Evolutionary conservation across 35 echinoderm and acorn worm genomes (phyloP), one percentile per base, ranked within the genome.

Genomic region (Ophiothrix spiculata): DNA sequence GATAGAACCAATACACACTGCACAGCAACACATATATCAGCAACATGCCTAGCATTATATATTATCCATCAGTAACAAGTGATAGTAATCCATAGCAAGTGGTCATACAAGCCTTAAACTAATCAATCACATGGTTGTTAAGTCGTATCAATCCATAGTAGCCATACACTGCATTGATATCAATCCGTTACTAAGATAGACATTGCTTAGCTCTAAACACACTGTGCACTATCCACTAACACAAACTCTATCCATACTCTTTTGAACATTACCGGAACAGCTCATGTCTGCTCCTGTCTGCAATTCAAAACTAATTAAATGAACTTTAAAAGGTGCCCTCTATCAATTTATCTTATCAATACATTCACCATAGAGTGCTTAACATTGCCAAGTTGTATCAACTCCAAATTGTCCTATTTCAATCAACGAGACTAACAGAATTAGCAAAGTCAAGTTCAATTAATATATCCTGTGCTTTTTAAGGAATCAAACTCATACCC

Each of bases 1-100:
- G 60, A 69, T 69, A 69, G 60, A 69, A 69, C 60, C 60, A 69
- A 69, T 69, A 69, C 60, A 69, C 60, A 69, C 60, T 69, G 60
- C 60, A 69, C 4, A 69, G 29, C 25, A n/a, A 10, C 60, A 69
- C 60, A 69, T 69, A 69, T 15, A 69, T 69, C 60, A 69, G 29
- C 8, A 69, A 28, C 29, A 69, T 28, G 29, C 8, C 3, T 28
- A 69, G 60, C 60, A 69, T 69, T n/a, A 25, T 69, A n/a, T n/a
- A n/a, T n/a, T n/a, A n/a, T n/a, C n/a, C n/a, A n/a, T n/a, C n/a
- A n/a, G n/a, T n/a, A n/a, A n/a, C n/a, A n/a, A n/a, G n/a, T n/a
- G n/a, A n/a, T n/a, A n/a, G n/a, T n/a, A n/a, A n/a, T n/a, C n/a
- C n/a, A n/a, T n/a, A n/a, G n/a, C n/a, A n/a, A n/a, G n/a, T n/a